A percentile compares a stretch with the other conserved stretches of the same genome.
Evolutionary conservation across 2,888 invertebrate genomes (phyloP).

Genomic region (Trachelus stipa): DNA sequence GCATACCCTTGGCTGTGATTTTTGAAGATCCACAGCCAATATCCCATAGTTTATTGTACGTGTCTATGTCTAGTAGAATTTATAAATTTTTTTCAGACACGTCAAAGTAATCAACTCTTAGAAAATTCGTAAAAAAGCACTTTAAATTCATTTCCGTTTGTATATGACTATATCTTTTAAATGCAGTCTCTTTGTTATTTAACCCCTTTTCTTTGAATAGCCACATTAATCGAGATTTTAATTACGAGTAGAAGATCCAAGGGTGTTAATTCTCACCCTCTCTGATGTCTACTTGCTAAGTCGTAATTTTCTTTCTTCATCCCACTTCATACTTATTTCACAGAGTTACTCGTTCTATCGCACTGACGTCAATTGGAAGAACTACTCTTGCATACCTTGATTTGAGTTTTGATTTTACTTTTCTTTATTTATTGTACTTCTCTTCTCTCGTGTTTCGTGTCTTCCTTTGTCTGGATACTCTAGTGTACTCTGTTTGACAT

Average conservation of each 20-base stretch:
- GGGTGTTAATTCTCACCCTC: background rate
- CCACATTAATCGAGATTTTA: conserved; percentile 5
- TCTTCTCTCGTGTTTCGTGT: background rate
- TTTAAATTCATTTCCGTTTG: background rate
- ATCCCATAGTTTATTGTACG: conserved; percentile 69
- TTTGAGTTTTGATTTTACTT: background rate
- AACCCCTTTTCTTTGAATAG: background rate
- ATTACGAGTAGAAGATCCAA: background rate
- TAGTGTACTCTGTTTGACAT: background rate
- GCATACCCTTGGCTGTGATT: conserved; percentile 79
- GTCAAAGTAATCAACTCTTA: background rate
- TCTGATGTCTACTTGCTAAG: background rate
- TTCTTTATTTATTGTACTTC: background rate
- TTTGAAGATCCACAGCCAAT: conserved; percentile 70
- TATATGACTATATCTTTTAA: background rate
- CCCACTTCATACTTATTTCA: background rate
- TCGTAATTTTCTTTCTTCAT: background rate
- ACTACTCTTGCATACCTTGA: background rate
- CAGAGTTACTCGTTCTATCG: background rate
- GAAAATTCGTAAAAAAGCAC: background rate
- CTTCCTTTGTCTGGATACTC: background rate
- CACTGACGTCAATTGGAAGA: background rate
- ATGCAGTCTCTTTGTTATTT: background rate
- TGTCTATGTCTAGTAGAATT: conserved; percentile 11
- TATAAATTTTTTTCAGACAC: background rate